Evolutionary conservation across 2,113 vertebrate species (phyloP).

Genomic region (Seriola rivoliana): DNA sequence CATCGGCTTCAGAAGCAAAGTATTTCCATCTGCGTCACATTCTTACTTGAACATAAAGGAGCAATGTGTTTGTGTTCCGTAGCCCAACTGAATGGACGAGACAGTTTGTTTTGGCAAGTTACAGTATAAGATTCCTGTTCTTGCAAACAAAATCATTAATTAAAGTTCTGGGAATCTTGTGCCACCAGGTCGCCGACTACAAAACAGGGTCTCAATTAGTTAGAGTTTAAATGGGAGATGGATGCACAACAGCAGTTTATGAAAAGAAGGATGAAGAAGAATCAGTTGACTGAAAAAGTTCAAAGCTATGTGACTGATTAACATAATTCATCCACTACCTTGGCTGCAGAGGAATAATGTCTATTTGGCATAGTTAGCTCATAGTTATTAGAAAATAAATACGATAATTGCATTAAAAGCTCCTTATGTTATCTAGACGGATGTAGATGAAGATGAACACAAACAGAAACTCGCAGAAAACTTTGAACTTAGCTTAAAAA

Average conservation of each 20-base stretch:
- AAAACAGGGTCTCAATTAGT: neutral
- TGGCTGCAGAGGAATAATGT: neutral
- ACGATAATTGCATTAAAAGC: too few species aligned
- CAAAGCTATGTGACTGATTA: neutral
- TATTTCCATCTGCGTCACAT: constrained; percentile 27
- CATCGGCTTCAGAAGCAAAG: constrained; percentile 14
- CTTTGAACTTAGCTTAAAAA: neutral
- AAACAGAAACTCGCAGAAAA: neutral
- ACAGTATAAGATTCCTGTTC: neutral
- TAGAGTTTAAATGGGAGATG: neutral
- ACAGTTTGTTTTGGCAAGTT: neutral
- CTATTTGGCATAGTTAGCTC: neutral
- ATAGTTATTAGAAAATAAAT: too few species aligned
- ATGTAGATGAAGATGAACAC: neutral
- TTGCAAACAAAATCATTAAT: neutral
- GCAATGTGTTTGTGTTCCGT: neutral
- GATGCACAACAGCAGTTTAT: neutral
- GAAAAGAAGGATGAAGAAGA: neutral
- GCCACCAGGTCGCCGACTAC: neutral
- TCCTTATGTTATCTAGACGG: neutral
- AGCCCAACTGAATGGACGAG: neutral
- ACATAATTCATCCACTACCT: neutral
- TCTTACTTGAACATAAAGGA: neutral
- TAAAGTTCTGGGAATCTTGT: constrained; percentile 15
- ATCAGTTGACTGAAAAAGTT: neutral